Evolutionary conservation across 1,140 invertebrate genomes (phyloP).

Genomic region (Drosophila cardini): DNA sequence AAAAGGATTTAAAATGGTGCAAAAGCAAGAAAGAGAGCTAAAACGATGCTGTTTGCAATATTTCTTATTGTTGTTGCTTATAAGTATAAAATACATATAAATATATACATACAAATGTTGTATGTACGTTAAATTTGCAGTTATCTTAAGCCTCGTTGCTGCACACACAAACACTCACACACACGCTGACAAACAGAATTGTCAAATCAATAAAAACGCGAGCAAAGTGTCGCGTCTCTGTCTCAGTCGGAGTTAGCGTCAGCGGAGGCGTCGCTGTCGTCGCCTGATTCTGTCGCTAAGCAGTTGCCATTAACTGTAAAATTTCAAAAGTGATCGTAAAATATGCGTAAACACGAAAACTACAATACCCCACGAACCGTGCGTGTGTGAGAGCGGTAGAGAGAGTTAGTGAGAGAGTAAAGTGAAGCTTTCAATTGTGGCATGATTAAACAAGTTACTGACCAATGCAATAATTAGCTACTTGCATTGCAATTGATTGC

Average conservation of each 20-base stretch:
- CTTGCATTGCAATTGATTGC: slow-evolving; percentile 6
- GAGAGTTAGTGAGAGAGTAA: not conserved
- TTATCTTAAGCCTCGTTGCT: slow-evolving; percentile 43
- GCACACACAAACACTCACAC: slow-evolving; percentile 14
- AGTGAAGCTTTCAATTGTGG: slow-evolving; percentile 7
- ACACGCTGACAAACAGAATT: slow-evolving; percentile 24
- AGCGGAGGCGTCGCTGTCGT: not conserved
- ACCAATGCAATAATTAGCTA: slow-evolving; percentile 53
- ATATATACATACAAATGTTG: slow-evolving; percentile 1
- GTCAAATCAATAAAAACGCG: slow-evolving; percentile 56
- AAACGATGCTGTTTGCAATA: slow-evolving; percentile 25
- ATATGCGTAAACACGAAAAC: not conserved
- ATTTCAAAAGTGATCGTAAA: slow-evolving; percentile 36
- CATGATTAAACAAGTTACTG: slow-evolving; percentile 41
- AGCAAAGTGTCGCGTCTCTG: slow-evolving; percentile 42
- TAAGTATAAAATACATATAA: slow-evolving; percentile 3
- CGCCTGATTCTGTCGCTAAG: slow-evolving; percentile 16
- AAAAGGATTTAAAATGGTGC: slow-evolving; percentile 49
- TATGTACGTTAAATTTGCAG: slow-evolving; percentile 38
- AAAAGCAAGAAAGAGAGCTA: slow-evolving; percentile 5
- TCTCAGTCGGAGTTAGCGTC: slow-evolving; percentile 5
- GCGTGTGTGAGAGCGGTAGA: not conserved
- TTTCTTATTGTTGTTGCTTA: slow-evolving; percentile 22
- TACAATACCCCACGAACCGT: not conserved
- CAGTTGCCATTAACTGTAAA: slow-evolving; percentile 40